Evolutionary conservation across 2,888 invertebrate species (phyloP).

Genomic region (Drosophila antonietae): DNA sequence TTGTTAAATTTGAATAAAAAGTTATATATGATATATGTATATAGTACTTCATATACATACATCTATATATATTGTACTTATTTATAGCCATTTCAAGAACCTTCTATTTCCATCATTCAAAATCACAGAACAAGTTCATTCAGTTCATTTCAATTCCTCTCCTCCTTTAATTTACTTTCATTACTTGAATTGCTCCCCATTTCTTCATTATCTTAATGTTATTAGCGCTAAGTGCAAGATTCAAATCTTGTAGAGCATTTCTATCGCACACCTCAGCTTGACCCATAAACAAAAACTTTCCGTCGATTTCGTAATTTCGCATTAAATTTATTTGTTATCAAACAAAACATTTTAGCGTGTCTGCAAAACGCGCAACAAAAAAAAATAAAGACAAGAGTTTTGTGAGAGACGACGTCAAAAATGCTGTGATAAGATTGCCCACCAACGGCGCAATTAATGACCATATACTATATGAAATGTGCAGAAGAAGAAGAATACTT

Average conservation of each 20-base stretch:
- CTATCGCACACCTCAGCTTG: slow-evolving; percentile 30
- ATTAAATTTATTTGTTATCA: slow-evolving; percentile 31
- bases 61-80: not conserved
- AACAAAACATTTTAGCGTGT: slow-evolving; percentile 20
- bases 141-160: not conserved
- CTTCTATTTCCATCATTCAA: not conserved
- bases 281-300: slow-evolving; percentile 71
- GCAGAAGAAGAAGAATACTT: not conserved
- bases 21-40: not conserved
- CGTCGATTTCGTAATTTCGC: slow-evolving; percentile 61
- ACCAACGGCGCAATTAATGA: slow-evolving; percentile 37
- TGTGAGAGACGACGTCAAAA: slow-evolving; percentile 4
- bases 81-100: not conserved
- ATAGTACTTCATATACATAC: not conserved
- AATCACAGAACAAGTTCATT: not conserved
- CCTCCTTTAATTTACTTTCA: too few species aligned
- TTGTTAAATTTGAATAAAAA: too few species aligned
- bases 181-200: not conserved
- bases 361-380: slow-evolving; percentile 20
- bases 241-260: not conserved
- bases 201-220: not conserved
- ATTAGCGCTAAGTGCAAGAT: not conserved
- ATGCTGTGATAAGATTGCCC: slow-evolving; percentile 46
- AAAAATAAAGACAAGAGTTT: not conserved
- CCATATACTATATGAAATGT: not conserved